Percentiles rank a stretch among this genome's conserved stretches.
These are phyloP conservation scores for Lacerta bilineata DNA, from an alignment of 2,797 vertebrate species.

Conservation along the genomic window DNA sequence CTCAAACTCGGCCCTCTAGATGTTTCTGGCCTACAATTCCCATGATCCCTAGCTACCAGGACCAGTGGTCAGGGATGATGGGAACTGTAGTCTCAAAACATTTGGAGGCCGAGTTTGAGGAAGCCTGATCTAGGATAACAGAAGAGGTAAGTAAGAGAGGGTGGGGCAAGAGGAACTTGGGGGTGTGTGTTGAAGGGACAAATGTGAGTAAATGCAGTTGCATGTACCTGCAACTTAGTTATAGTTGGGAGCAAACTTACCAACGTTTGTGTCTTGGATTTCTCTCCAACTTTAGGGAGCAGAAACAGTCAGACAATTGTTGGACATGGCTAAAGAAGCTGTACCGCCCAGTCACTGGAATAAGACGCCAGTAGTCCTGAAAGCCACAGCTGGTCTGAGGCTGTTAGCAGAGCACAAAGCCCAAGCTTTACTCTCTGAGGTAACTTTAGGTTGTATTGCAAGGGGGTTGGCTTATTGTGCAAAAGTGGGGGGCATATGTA, in stretches of 20 bases:
- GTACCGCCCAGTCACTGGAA: conserved; percentile 91
- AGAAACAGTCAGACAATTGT: conserved; percentile 87
- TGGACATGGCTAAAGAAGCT: conserved; percentile 91
- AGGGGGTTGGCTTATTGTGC: neutral
- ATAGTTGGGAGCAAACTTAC: neutral
- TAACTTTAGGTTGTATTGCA: conserved; percentile 59
- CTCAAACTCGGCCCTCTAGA: too few species aligned
- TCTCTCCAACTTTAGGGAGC: conserved; percentile 84
- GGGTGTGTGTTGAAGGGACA: neutral
- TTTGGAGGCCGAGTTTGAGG: too few species aligned
- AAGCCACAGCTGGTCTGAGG: conserved; percentile 95
- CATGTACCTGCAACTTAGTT: neutral
- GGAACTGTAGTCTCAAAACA: too few species aligned
- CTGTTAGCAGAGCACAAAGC: conserved; percentile 91
- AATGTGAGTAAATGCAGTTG: neutral
- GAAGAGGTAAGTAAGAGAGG: neutral
- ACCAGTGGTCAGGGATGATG: too few species aligned
- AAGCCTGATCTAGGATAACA: neutral
- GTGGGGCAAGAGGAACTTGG: neutral
- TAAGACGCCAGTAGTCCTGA: conserved; percentile 93
- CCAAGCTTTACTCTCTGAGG: conserved; percentile 89
- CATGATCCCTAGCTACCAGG: too few species aligned
- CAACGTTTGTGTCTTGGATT: neutral
- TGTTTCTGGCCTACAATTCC: too few species aligned
- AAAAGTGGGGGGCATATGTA: neutral